phyloP scores from a whole-genome alignment of 2,797 vertebrate genomes.

The Pithecia hirsuta region DNA sequence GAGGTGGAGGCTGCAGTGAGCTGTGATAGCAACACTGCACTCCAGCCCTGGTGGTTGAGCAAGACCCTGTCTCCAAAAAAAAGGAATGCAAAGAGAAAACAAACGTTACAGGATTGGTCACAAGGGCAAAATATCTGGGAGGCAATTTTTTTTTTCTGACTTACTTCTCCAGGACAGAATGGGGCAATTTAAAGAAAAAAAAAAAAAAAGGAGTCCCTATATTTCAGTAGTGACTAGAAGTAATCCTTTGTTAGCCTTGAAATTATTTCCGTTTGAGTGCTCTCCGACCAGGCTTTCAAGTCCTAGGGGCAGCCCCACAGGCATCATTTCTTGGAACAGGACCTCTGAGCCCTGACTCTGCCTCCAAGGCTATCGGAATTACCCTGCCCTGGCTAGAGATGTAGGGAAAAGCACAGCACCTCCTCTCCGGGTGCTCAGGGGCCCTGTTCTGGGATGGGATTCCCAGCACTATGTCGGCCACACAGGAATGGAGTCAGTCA shows the following conservation, averaged over 20 bases:
- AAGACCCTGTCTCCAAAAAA: background rate
- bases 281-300: background rate
- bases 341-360: background rate
- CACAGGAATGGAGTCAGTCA: background rate
- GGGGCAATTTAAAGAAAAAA: background rate
- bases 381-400: background rate
- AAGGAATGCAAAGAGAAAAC: background rate
- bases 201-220: background rate
- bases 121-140: background rate
- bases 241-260: background rate
- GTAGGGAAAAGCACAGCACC: background rate
- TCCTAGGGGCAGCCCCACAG: background rate
- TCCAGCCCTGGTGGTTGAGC: background rate
- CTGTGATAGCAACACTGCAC: background rate
- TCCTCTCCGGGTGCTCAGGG: background rate
- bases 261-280: background rate
- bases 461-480: background rate
- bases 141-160: background rate
- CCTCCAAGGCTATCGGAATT: background rate
- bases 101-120: background rate
- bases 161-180: background rate
- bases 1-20: background rate
- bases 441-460: background rate
- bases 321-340: background rate
- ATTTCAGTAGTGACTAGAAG: background rate